Evolutionary conservation across 53 echinoderm and acorn worm genomes (phyloP), one percentile per base, ranked within the genome.

Genomic region (Luidia sarsii): DNA sequence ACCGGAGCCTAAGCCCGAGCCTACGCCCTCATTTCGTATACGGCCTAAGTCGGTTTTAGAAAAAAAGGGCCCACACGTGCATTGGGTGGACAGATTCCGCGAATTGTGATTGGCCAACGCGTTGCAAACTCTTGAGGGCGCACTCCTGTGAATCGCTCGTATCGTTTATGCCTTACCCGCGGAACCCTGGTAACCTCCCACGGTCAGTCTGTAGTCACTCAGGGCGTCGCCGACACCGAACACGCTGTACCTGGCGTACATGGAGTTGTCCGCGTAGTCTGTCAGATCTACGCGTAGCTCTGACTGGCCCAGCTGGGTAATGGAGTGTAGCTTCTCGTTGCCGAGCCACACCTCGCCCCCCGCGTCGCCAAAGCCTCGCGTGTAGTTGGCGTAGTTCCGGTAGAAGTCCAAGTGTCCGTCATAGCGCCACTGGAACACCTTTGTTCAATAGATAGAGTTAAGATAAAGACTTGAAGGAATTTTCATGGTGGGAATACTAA

Each of bases 311-410:
- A 55, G 63, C 2, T 38, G 9, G 7, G 70, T 51, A 8, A 82
- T 18, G 23, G 15, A 31, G 25, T 69, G 45, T 9, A 82, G 67
- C 34, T 69, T 69, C 20, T 69, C 39, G 14, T 56, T 39, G 5
- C 83, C 83, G 6, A 82, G 70, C 83, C 83, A 82, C n/a, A 82
- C 68, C 32, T 82, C 83, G 14, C 54, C 53, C 41, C 38, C 24
- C 13, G 54, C 15, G 7, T 82, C 68, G 3, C 83, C 83, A 21
- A 82, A 82, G 22, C 83, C 83, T 38, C 9, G 25, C 4, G 37
- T 31, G 70, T 82, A 82, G 3, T 22, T 55, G 9, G 21, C 41
- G 32, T 32, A 82, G 18, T 56, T n/a, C n/a, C 83, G 28, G 57
- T 82, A 82, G 45, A 82, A 82, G 39, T 68, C 69, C 10, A 53